These are phyloP conservation scores for Meloidogyne hapla DNA, from an alignment of 1,140 invertebrate genomes.

Conservation along the genomic window DNA sequence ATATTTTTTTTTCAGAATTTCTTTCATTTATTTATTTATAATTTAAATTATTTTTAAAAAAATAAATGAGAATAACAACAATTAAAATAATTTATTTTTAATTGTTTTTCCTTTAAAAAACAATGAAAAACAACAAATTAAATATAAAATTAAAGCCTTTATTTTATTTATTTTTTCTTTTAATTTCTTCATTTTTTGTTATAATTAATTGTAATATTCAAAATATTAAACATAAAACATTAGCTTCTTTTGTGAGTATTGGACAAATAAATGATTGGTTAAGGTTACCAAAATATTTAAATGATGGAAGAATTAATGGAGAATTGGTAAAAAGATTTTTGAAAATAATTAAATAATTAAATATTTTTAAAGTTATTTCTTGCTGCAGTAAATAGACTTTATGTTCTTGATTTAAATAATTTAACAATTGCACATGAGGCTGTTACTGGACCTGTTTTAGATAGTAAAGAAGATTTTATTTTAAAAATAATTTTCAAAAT, in stretches of 20 bases:
- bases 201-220: background rate
- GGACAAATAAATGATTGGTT: constrained; percentile 24
- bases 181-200: no score
- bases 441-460: constrained; percentile 76
- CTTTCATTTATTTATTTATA: no score
- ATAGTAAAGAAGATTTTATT: constrained; percentile 20
- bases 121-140: no score
- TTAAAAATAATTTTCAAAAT: background rate
- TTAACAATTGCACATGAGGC: constrained; percentile 76
- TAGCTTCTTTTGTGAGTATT: constrained; percentile 20
- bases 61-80: background rate
- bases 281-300: background rate
- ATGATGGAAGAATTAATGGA: background rate
- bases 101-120: no score
- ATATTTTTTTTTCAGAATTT: no score
- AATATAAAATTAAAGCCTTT: no score
- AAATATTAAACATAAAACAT: constrained; percentile 11
- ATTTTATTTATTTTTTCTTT: background rate
- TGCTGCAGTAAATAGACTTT: constrained; percentile 87
- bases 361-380: constrained; percentile 75
- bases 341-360: background rate
- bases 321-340: constrained; percentile 19
- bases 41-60: no score
- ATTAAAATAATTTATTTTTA: background rate
- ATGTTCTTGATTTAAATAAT: constrained; percentile 80